phyloP scores from a whole-genome alignment of 1,140 invertebrate genomes.

The Cotesia typhae region DNA sequence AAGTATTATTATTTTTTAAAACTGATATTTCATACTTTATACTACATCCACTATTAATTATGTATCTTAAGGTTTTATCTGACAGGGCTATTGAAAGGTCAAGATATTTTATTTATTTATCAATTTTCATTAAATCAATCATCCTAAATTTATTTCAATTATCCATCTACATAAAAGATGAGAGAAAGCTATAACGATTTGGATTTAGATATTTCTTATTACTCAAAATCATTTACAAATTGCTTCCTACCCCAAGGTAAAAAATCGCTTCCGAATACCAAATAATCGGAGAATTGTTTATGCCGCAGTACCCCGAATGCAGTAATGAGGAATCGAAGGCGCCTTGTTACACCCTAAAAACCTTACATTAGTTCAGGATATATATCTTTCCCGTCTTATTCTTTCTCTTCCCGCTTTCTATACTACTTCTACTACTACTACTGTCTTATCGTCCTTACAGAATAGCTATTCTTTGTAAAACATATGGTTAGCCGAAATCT shows the following conservation, averaged over 20 bases:
- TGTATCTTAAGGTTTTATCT: slow-evolving; percentile 8
- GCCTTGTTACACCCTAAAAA: slow-evolving; percentile 41
- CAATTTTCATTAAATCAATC: slow-evolving; percentile 2
- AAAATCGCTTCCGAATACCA: slow-evolving; percentile 8
- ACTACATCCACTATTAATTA: neutral
- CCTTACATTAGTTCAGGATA: slow-evolving; percentile 43
- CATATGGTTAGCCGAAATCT: slow-evolving; percentile 58
- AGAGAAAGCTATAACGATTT: neutral
- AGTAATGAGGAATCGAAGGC: slow-evolving; percentile 3
- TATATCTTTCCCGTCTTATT: neutral
- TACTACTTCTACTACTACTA: neutral
- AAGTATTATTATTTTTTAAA: neutral
- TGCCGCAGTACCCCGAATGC: neutral
- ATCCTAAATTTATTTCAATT: slow-evolving; percentile 4
- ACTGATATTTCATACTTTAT: neutral
- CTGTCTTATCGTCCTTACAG: no score
- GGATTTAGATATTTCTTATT: neutral
- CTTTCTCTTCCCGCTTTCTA: neutral
- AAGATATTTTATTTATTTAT: slow-evolving; percentile 15
- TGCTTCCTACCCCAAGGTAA: slow-evolving; percentile 45
- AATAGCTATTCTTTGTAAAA: slow-evolving; percentile 35
- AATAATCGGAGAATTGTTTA: slow-evolving; percentile 35
- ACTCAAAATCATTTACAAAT: slow-evolving; percentile 44
- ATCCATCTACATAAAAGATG: neutral
- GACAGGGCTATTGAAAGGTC: neutral